Percentiles rank a stretch among this genome's conserved stretches.
phyloP scores from a whole-genome alignment of 2,888 invertebrate genomes.

The Lomographa bimaculata region DNA sequence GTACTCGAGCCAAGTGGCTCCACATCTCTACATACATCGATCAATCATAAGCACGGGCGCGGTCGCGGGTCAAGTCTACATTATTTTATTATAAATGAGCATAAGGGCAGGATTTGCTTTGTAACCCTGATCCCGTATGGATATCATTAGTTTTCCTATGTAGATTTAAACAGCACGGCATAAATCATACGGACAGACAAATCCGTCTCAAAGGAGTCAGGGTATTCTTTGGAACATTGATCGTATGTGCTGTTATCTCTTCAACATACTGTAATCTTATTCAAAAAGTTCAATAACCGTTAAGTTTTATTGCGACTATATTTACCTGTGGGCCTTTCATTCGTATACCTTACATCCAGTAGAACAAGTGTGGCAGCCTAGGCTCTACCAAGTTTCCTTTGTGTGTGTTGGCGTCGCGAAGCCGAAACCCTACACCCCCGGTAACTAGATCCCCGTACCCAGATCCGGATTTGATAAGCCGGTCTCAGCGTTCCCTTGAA shows the following conservation, averaged over 20 bases:
- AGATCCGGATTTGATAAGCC: slow-evolving; percentile 58
- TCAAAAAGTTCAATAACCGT: too few relatives aligned
- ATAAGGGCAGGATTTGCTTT: slow-evolving; percentile 21
- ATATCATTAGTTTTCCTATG: too few relatives aligned
- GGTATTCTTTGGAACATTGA: too few relatives aligned
- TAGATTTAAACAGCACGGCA: too few relatives aligned
- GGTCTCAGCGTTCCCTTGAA: slow-evolving; percentile 37
- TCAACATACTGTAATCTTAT: too few relatives aligned
- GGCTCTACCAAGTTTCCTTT: slow-evolving; percentile 46
- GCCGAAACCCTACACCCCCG: slow-evolving; percentile 64
- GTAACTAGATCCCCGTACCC: slow-evolving; percentile 52
- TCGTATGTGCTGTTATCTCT: too few relatives aligned
- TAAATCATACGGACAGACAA: slow-evolving; percentile 1
- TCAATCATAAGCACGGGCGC: slow-evolving; percentile 45
- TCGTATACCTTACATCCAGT: slow-evolving; percentile 56
- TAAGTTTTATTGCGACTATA: neutral
- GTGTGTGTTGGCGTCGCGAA: slow-evolving; percentile 45
- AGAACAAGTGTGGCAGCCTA: slow-evolving; percentile 43
- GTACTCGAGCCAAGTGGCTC: slow-evolving; percentile 11
- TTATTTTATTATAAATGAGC: slow-evolving; percentile 23
- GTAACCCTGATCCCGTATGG: slow-evolving; percentile 1
- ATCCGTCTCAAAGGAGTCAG: too few relatives aligned
- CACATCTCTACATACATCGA: slow-evolving; percentile 39
- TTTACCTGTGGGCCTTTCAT: slow-evolving; percentile 29
- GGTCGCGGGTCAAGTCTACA: slow-evolving; percentile 15